Evolutionary conservation across 2,113 vertebrate species (phyloP), one percentile per base, ranked within the genome.

Genomic region (Alligator mississippiensis): DNA sequence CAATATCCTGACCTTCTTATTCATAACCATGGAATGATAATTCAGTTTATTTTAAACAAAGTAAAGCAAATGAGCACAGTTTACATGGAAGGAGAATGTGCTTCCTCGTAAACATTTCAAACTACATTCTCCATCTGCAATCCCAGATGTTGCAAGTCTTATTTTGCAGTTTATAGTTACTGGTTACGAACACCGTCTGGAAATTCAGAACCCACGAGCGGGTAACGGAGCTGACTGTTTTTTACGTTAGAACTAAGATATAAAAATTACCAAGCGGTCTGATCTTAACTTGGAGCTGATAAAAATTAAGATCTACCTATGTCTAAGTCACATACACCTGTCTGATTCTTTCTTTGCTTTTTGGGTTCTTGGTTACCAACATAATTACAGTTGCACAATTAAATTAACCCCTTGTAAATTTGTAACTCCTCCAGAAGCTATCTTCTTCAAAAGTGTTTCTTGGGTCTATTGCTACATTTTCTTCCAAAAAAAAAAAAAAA

Each of bases 181-280:
- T 47, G 47, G 47, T 9, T 47, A 47, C 47, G 8, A 47, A 47
- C 47, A 47, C 18, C 55, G 80, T 55, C 80, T 87, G 75, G 80
- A 90, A 94, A 95, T 75, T 77, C 76, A 90, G 87, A 89, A 84
- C 87, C 21, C 77, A 75, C 21, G 64, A 34, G 93, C 89, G 1
- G 1, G 70, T 76, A 78, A 82, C 87, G 84, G 64, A 94, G 77
- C 72, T 62, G 85, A 86, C 77, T 47, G 77, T 62, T 60, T 93
- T 55, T 59, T 80, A 80, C 0, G 27, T 5, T 61, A 70, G 14
- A 82, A 62, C 90, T 77, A 95, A 93, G 88, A 87, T 8, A 21
- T 78, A 74, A 92, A 72, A 92, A 47, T 59, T 18, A 91, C 80
- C 92, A 85, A 38, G 55, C 28, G 66, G 17, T 60, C 58, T 27